Percentiles rank a stretch among this genome's conserved stretches.
These are phyloP conservation scores for Apoderus coryli DNA, from an alignment of 2,888 invertebrate genomes.

Conservation along the genomic window DNA sequence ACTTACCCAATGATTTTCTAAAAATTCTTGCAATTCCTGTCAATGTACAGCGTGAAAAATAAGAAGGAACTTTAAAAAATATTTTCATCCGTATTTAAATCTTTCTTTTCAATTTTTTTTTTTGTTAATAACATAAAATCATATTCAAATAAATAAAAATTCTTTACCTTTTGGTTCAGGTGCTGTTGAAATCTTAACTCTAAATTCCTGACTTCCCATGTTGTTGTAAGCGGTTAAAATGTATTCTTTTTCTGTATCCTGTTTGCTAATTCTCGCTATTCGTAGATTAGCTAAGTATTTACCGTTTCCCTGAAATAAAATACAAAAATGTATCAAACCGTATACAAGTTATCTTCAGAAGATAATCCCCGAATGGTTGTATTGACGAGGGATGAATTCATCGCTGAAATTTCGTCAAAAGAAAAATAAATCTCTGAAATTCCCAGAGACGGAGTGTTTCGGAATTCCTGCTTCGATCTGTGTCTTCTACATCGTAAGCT, in stretches of 20 bases:
- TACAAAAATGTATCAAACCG: no score
- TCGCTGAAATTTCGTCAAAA: no score
- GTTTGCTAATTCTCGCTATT: conserved; percentile 51
- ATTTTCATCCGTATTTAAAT: neutral
- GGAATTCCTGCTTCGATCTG: no score
- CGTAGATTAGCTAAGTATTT: conserved; percentile 53
- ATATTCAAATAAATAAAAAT: no score
- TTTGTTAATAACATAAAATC: conserved; percentile 2
- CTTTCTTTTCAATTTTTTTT: neutral
- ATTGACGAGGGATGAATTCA: no score
- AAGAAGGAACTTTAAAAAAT: conserved; percentile 1
- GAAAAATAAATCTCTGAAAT: no score
- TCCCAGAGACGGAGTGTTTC: no score
- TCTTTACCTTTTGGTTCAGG: conserved; percentile 43
- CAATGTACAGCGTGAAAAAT: conserved; percentile 3
- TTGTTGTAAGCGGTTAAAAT: conserved; percentile 51
- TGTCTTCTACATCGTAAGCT: no score
- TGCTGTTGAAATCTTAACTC: conserved; percentile 52
- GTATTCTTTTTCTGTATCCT: conserved; percentile 61
- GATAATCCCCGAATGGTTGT: no score
- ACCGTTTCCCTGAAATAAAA: conserved; percentile 43
- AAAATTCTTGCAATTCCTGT: no score
- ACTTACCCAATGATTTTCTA: no score
- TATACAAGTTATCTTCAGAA: no score
- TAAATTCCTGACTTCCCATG: conserved; percentile 49